Percentiles rank a stretch among this genome's conserved stretches.
These are phyloP conservation scores for Ramphastos sulfuratus DNA, from an alignment of 2,113 vertebrate genomes.

Conservation along the genomic window DNA sequence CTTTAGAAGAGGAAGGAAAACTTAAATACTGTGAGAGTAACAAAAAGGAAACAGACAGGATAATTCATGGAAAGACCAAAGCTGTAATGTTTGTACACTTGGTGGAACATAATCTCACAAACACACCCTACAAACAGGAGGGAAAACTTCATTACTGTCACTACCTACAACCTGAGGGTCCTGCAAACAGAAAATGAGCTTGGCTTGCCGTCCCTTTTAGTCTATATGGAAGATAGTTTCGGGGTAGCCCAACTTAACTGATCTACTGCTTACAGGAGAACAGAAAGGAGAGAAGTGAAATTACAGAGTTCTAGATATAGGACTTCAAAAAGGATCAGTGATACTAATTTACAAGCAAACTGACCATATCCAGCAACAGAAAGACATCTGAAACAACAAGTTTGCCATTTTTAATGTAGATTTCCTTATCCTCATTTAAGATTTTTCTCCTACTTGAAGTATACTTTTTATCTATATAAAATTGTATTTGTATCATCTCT, in stretches of 20 bases:
- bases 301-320: not conserved
- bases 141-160: not conserved
- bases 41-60: slow-evolving; percentile 21
- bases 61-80: slow-evolving; percentile 31
- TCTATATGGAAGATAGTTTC: not conserved
- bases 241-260: not conserved
- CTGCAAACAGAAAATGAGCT: not conserved
- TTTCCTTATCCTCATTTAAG: not conserved
- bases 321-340: not conserved
- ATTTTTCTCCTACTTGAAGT: not conserved
- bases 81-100: not conserved
- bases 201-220: not conserved
- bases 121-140: not conserved
- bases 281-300: not conserved
- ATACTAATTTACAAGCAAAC: not conserved
- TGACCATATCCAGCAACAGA: not conserved
- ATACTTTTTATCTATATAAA: not conserved
- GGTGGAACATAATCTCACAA: not conserved
- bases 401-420: not conserved
- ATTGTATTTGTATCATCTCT: not conserved
- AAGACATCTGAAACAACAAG: not conserved
- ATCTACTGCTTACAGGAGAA: not conserved
- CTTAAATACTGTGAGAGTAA: not conserved
- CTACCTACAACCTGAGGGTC: not conserved
- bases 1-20: not conserved